phyloP scores from a whole-genome alignment of 2,797 vertebrate genomes.

The Cynopterus sphinx region DNA sequence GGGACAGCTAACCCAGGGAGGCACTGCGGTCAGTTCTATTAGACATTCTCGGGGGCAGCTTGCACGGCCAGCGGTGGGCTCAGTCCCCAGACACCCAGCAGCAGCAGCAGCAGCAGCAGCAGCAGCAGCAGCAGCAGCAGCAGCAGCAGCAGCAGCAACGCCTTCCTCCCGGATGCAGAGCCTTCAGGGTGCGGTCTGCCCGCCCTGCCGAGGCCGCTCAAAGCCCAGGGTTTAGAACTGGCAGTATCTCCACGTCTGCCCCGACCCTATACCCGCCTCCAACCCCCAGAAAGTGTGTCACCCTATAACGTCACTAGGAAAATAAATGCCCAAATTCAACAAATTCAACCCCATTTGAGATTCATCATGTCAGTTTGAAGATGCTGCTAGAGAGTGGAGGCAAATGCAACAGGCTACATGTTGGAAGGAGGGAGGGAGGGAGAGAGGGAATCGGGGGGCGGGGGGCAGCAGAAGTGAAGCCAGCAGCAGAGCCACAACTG shows the following conservation, averaged over 20 bases:
- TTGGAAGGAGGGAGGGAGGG: not conserved
- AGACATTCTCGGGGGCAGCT: not conserved
- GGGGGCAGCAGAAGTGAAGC: not conserved
- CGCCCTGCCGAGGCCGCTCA: not conserved
- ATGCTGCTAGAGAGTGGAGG: not conserved
- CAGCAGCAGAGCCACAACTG: not conserved
- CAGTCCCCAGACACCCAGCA: not conserved
- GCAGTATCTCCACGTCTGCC: not conserved
- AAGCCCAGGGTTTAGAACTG: not conserved
- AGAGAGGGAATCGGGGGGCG: not conserved
- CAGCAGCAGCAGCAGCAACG: not conserved
- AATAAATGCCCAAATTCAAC: not conserved
- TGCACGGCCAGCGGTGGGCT: not conserved
- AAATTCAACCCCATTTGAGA: not conserved
- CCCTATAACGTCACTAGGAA: not conserved
- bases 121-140: too few species aligned
- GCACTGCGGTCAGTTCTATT: not conserved
- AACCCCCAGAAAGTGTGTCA: not conserved
- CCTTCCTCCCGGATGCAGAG: not conserved
- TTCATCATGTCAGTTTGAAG: not conserved
- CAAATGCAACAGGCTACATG: not conserved
- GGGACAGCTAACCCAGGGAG: not conserved
- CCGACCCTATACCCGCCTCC: not conserved
- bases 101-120: too few species aligned
- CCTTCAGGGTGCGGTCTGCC: not conserved